Evolutionary conservation across 1,140 invertebrate genomes (phyloP).

Genomic region (honey bee (Apis mellifera)): Amel_HAv3.1 CM009931.2:7026001-7026500

Average conservation of each 20-base stretch:
- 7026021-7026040: constrained; percentile 50
- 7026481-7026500: constrained; percentile 5
- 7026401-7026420: background rate
- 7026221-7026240: too few species aligned
- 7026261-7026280: too few species aligned
- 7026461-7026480: background rate
- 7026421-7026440: background rate
- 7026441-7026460: background rate
- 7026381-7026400: background rate
- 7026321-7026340: too few species aligned
- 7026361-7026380: too few species aligned
- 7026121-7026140: background rate
- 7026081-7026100: background rate
- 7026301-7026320: too few species aligned
- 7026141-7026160: too few species aligned
- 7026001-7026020: constrained; percentile 71
- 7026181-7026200: too few species aligned
- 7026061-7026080: constrained; percentile 2
- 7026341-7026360: background rate
- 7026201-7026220: too few species aligned
- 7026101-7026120: background rate
- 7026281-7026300: too few species aligned
- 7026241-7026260: too few species aligned
- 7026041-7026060: constrained; percentile 8
- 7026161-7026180: too few species aligned